Evolutionary conservation across 2,113 vertebrate genomes (phyloP), one percentile per base, ranked within the genome.

Genomic region (Phaethon lepturus): DNA sequence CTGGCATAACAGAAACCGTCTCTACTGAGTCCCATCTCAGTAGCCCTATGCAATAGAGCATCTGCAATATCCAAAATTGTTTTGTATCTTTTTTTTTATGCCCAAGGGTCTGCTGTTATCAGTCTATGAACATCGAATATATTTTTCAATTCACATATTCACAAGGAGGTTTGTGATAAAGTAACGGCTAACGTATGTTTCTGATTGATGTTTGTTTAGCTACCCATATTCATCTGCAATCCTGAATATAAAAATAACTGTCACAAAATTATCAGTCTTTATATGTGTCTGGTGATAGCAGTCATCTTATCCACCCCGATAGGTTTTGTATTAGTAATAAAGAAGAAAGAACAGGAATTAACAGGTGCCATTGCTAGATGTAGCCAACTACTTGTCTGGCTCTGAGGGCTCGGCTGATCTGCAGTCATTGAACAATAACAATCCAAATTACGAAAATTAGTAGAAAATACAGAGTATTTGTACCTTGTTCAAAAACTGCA

Each of bases 391-490:
- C 17, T 66, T 52, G 16, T 62, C 24, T 83, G 19, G 4, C 68
- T 95, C 87, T 64, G 19, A 33, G 79, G 80, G 55, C 33, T 82
- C 13, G 2, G 47, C 33, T 84, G 50, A 56, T 89, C 75, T 81
- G 56, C 53, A 49, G 26, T 53, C 42, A 59, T 44, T 59, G 67
- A 88, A 71, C 5, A 94, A n/a, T 40, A 38, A 56, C 76, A 75
- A 66, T 79, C 20, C 20, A 93, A 90, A 95, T 81, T 23, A 87
- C 94, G 81, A 62, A 90, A 95, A 95, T 95, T 75, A 96, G 38
- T 33, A 74, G 58, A 93, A 76, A 56, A 83, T 68, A 76, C 14
- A 28, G 16, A 86, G 29, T 72, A 49, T 88, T 91, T 79, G 56
- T 58, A 81, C 45, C 68, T 69, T 81, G 68, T 74, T 96, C 45